Percentiles rank a stretch among this genome's conserved stretches.
These are phyloP conservation scores for Mus musculus DNA, from an alignment of 2,113 vertebrate genomes.

Conservation along the genomic window GRCm39 chr13:104892501-104893000, in stretches of 20 bases:
- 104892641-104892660: neutral
- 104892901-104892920: slow-evolving; percentile 37
- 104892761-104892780: neutral
- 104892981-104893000: neutral
- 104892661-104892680: too few relatives aligned
- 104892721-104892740: neutral
- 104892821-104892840: neutral
- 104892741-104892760: neutral
- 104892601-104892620: neutral
- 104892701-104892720: slow-evolving; percentile 21
- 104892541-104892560: neutral
- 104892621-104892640: neutral
- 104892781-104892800: slow-evolving; percentile 18
- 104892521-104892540: slow-evolving; percentile 58
- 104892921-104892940: slow-evolving; percentile 25
- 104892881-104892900: slow-evolving; percentile 29
- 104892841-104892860: neutral
- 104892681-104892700: neutral
- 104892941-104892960: slow-evolving; percentile 4
- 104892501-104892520: slow-evolving; percentile 42
- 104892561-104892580: neutral
- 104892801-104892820: neutral
- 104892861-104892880: slow-evolving; percentile 42
- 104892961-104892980: slow-evolving; percentile 32
- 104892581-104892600: neutral